Conservation (phyloP, 2,888 invertebrate genomes). For the Ochropleura plecta region DNA sequence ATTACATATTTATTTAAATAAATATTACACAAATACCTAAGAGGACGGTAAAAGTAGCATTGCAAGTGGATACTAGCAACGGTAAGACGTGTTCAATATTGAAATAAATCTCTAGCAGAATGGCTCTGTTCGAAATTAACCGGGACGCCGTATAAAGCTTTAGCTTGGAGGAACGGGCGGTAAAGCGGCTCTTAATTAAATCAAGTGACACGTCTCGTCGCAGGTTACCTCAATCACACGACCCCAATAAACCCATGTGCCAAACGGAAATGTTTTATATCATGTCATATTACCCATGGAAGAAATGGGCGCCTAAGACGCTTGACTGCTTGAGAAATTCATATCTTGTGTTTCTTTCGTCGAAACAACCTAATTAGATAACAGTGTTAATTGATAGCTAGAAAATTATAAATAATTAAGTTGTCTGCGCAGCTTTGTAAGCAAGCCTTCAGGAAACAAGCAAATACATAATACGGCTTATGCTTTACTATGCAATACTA, state of each 20-base stretch:
- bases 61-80: slow-evolving; percentile 37
- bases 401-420: background rate
- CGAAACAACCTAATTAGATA: slow-evolving; percentile 7
- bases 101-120: slow-evolving; percentile 87
- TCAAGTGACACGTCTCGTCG: slow-evolving; percentile 89
- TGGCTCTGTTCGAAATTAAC: slow-evolving; percentile 87
- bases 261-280: slow-evolving; percentile 80
- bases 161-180: slow-evolving; percentile 86
- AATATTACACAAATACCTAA: slow-evolving; percentile 6
- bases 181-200: slow-evolving; percentile 90
- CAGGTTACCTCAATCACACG: slow-evolving; percentile 89
- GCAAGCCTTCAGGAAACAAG: slow-evolving; percentile 5
- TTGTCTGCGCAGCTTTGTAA: background rate
- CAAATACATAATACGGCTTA: slow-evolving; percentile 3
- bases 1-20: background rate
- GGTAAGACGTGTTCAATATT: slow-evolving; percentile 80
- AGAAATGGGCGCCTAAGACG: slow-evolving; percentile 26
- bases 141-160: slow-evolving; percentile 81
- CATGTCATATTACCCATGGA: slow-evolving; percentile 70
- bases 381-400: background rate
- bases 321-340: slow-evolving; percentile 27
- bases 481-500: slow-evolving; percentile 10
- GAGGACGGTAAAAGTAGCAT: slow-evolving; percentile 16
- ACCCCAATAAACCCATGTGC: slow-evolving; percentile 87
- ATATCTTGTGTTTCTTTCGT: slow-evolving; percentile 3